These are phyloP conservation scores for Tachypleus tridentatus DNA, from an alignment of 1,140 invertebrate species.

Conservation along the genomic window DNA sequence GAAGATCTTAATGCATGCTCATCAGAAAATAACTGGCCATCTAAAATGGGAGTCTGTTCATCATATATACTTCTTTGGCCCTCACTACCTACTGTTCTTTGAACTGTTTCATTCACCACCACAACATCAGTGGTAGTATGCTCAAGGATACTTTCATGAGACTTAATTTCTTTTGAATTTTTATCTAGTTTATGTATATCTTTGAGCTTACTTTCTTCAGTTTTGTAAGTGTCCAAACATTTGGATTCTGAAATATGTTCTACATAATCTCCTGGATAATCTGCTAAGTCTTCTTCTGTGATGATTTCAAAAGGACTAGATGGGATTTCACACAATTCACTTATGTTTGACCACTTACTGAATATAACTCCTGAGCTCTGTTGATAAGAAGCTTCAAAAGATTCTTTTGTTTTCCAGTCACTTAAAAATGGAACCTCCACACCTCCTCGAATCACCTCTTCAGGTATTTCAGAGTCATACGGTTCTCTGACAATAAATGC, in stretches of 20 bases:
- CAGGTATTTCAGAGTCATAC: conserved; percentile 40
- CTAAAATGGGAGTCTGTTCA: neutral
- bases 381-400: neutral
- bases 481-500: conserved; percentile 36
- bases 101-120: too few species aligned
- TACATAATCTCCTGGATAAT: conserved; percentile 23
- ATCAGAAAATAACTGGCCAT: neutral
- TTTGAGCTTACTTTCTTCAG: too few species aligned
- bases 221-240: too few species aligned
- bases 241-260: too few species aligned
- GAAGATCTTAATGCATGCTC: neutral
- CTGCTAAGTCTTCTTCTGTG: conserved; percentile 32
- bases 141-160: too few species aligned
- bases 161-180: too few species aligned
- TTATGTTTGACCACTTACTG: neutral
- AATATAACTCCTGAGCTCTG: neutral
- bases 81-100: neutral
- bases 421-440: conserved; percentile 21
- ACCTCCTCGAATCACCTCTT: conserved; percentile 31
- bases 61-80: neutral
- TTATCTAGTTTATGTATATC: too few species aligned
- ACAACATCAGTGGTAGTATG: too few species aligned
- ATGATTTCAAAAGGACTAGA: conserved; percentile 36
- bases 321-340: conserved; percentile 22
- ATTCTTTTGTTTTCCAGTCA: conserved; percentile 19